Conservation (phyloP, 2,797 vertebrate genomes). For the Mionectes olivaceus region DNA sequence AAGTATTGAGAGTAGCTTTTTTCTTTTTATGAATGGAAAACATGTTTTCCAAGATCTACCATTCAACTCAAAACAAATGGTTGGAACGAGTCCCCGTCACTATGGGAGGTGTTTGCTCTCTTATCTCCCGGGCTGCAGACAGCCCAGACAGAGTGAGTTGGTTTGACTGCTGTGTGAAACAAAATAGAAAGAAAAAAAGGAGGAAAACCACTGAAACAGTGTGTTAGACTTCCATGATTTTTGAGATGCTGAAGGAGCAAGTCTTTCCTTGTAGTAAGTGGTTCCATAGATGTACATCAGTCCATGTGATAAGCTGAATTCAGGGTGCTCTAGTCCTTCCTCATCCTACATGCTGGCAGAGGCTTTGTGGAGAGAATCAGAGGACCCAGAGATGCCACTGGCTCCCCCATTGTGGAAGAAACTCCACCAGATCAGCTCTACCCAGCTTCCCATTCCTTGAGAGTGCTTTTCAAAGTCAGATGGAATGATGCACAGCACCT, state of each 20-base stretch:
- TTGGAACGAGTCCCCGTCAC: neutral
- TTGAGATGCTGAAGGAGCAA: neutral
- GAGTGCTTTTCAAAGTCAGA: neutral
- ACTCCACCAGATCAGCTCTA: neutral
- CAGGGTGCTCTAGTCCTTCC: neutral
- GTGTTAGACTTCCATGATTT: neutral
- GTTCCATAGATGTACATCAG: fast-evolving
- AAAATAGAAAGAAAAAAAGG: neutral
- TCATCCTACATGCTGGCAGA: neutral
- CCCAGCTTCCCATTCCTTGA: neutral
- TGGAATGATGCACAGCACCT: neutral
- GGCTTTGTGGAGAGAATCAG: neutral
- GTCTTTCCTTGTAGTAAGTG: neutral
- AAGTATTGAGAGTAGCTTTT: neutral
- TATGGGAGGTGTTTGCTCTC: neutral
- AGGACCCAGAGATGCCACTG: neutral
- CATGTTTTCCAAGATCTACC: neutral
- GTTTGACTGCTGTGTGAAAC: neutral
- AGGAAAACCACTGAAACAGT: neutral
- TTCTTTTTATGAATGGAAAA: slow-evolving; percentile 28
- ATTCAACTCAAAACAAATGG: slow-evolving; percentile 8
- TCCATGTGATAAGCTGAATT: neutral
- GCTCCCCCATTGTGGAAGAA: neutral
- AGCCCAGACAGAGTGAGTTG: neutral
- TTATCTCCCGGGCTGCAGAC: neutral